Evolutionary conservation across 92 coral and sea anemone species (phyloP), one percentile per base, ranked within the genome.

Genomic region (Zoanthus gigantus): DNA sequence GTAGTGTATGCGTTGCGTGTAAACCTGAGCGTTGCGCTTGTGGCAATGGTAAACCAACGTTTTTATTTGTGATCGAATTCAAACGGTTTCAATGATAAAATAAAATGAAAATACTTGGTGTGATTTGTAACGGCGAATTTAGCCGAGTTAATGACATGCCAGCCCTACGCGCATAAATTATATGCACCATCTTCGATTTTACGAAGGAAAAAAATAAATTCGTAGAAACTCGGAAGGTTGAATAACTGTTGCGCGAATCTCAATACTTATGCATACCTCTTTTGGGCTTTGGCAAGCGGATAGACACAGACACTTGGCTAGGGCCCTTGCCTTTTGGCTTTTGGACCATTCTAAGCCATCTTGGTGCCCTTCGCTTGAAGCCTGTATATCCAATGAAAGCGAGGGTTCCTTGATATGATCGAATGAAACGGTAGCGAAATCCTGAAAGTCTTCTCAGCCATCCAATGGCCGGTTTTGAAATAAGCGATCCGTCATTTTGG

Each of bases 21-120:
- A 12, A 97, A 97, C 54, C 84, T 97, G 78, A 97, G 99, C 46
- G 96, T 97, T 0, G 99, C 99, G 18, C 76, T 97, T 30, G 99
- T 97, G 23, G 98, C 94, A 44, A 97, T 97, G 99, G 99, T 95
- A 12, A 97, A 97, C 29, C 94, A 98, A 37, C 42, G 42, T 37
- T 37, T 37, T 37, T 37, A 37, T 37, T 37, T 37, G 42, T 37
- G 2, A 37, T 37, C 42, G 1, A 37, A 37, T 37, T 0, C 42
- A 37, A 37, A 37, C 42, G 42, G 42, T 37, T 37, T 37, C 4
- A 4, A 37, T 2, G 42, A 37, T 4, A 37, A 1, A 37, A 37
- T 37, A 4, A 37, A 37, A 37, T 37, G 4, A 37, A 37, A 23
- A 23, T 23, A 23, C 23, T 23, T 23, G 23, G 23, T 23, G 23